These are phyloP conservation scores for Druceiella hillmani DNA, from an alignment of 2,888 invertebrate genomes.

Conservation along the genomic window DNA sequence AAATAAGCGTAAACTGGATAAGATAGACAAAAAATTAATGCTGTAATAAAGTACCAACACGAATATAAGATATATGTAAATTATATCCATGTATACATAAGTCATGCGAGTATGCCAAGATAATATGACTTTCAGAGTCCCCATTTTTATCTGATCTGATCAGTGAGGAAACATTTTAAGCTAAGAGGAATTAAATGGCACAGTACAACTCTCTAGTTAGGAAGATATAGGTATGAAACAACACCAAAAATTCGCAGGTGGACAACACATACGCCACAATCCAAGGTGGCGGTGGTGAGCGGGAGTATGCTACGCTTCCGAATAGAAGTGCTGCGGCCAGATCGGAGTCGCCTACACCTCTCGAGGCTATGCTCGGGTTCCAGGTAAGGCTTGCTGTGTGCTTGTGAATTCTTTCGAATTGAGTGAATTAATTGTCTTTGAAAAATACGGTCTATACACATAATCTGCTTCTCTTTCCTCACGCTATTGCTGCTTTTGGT, in stretches of 20 bases:
- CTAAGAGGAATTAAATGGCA: background rate
- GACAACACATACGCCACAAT: constrained; percentile 81
- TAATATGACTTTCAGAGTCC: no score
- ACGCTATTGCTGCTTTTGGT: no score
- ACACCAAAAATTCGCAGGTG: constrained; percentile 34
- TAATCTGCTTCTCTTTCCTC: no score
- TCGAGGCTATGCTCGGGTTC: constrained; percentile 46
- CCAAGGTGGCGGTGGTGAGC: constrained; percentile 41
- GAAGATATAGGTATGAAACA: no score
- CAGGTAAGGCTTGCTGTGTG: constrained; percentile 31
- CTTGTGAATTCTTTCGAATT: background rate
- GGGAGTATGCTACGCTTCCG: constrained; percentile 22
- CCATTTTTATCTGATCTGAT: background rate
- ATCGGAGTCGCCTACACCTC: constrained; percentile 38
- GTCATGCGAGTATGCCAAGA: no score
- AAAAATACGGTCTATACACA: background rate
- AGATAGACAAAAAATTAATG: no score
- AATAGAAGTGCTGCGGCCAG: background rate
- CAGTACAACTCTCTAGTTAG: background rate
- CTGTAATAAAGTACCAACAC: no score
- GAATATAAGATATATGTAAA: no score
- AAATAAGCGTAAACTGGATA: no score
- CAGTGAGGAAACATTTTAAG: background rate
- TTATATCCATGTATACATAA: no score
- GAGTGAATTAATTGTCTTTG: background rate